Percentiles rank a stretch among this genome's conserved stretches.
phyloP scores from a whole-genome alignment of 2,888 invertebrate species.

The Strigamia transsilvanica region DNA sequence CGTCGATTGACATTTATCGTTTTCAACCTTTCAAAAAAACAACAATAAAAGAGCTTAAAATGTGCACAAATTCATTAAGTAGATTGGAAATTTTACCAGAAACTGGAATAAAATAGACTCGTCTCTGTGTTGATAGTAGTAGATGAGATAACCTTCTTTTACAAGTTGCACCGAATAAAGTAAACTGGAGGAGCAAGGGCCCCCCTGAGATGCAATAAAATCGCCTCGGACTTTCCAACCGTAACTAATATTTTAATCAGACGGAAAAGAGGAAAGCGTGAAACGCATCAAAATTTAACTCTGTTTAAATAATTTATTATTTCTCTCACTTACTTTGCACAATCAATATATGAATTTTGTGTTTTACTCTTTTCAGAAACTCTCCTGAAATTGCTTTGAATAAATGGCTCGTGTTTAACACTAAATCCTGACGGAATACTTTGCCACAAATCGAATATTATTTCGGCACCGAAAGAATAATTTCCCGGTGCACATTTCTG shows the following conservation, averaged over 20 bases:
- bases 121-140: conserved; percentile 68
- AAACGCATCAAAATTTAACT: not conserved
- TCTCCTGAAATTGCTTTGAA: conserved; percentile 60
- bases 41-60: not conserved
- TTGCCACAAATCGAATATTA: conserved; percentile 68
- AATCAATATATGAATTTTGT: conserved; percentile 57
- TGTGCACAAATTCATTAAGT: not conserved
- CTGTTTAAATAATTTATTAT: not conserved
- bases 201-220: conserved; percentile 67
- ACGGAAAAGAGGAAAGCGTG: not conserved
- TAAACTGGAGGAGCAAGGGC: conserved; percentile 67
- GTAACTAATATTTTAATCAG: conserved; percentile 60
- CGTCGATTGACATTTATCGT: conserved; percentile 67
- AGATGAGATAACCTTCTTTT: conserved; percentile 67
- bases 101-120: conserved; percentile 66
- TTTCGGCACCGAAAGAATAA: conserved; percentile 70
- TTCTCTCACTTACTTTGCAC: conserved; percentile 28
- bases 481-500: conserved; percentile 67
- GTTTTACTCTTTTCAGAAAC: not conserved
- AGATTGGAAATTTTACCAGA: conserved; percentile 61
- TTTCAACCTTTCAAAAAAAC: conserved; percentile 64
- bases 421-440: conserved; percentile 67
- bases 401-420: conserved; percentile 60
- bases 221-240: conserved; percentile 67
- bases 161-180: conserved; percentile 68